Evolutionary conservation across 2,113 vertebrate genomes (phyloP).

Genomic region (Narcine bancroftii): DNA sequence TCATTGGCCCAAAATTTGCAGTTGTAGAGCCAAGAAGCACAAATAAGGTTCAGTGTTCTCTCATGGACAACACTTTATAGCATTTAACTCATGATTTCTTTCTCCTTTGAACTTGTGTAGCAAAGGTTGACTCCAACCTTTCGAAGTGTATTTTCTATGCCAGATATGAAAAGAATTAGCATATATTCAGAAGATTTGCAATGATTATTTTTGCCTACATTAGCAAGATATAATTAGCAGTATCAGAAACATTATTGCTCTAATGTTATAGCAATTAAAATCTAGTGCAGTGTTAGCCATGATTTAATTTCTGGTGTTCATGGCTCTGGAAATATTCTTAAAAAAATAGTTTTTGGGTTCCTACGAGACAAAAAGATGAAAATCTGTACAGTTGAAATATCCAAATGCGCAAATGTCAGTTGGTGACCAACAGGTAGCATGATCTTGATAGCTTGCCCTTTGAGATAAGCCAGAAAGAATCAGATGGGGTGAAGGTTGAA

Average conservation of each 20-base stretch:
- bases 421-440: background rate
- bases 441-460: background rate
- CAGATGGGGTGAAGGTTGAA: background rate
- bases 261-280: background rate
- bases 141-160: background rate
- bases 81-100: background rate
- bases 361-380: too few relatives aligned
- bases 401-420: background rate
- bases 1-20: too few relatives aligned
- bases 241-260: background rate
- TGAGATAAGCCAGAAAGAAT: background rate
- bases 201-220: background rate
- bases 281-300: background rate
- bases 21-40: background rate
- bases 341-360: too few relatives aligned
- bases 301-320: background rate
- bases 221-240: background rate
- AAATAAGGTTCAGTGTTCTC: background rate
- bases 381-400: too few relatives aligned
- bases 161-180: background rate
- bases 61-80: background rate
- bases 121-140: background rate
- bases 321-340: too few relatives aligned
- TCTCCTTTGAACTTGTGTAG: background rate
- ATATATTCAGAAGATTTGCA: background rate